Conservation (phyloP, 2,113 vertebrate species). For the Campylomormyrus tamandua region DNA sequence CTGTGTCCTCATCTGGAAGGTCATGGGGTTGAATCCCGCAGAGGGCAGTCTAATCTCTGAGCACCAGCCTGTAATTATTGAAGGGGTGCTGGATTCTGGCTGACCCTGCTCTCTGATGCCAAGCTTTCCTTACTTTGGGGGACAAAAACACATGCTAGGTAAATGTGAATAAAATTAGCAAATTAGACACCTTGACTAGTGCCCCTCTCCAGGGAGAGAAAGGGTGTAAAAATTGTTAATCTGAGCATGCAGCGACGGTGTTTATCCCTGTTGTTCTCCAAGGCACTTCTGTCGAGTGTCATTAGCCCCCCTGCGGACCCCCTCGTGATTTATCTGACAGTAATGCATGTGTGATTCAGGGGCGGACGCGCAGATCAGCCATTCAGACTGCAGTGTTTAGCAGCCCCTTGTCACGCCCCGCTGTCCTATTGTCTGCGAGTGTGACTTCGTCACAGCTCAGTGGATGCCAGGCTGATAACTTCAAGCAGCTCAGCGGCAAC, state of each 20-base stretch:
- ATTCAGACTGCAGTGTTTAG: neutral
- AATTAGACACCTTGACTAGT: neutral
- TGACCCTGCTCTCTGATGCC: neutral
- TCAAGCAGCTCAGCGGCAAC: neutral
- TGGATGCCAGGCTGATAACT: neutral
- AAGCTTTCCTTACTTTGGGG: neutral
- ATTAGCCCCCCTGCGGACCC: neutral
- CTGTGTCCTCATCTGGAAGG: neutral
- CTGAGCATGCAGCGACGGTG: neutral
- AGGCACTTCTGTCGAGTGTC: neutral
- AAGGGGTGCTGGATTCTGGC: neutral
- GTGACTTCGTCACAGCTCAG: neutral
- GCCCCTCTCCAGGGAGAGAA: neutral
- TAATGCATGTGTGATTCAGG: constrained; percentile 7
- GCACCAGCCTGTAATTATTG: neutral
- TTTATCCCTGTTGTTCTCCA: neutral
- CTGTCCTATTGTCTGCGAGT: neutral
- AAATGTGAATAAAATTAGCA: neutral
- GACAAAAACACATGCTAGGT: neutral
- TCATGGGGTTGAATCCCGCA: neutral
- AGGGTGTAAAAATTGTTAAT: neutral
- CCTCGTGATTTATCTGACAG: neutral
- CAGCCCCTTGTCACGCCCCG: neutral
- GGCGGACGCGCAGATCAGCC: neutral
- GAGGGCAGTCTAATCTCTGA: neutral